Percentiles rank a stretch among this genome's conserved stretches.
Evolutionary conservation across 2,888 invertebrate genomes (phyloP).

Genomic region (Ernsta delagoae): DNA sequence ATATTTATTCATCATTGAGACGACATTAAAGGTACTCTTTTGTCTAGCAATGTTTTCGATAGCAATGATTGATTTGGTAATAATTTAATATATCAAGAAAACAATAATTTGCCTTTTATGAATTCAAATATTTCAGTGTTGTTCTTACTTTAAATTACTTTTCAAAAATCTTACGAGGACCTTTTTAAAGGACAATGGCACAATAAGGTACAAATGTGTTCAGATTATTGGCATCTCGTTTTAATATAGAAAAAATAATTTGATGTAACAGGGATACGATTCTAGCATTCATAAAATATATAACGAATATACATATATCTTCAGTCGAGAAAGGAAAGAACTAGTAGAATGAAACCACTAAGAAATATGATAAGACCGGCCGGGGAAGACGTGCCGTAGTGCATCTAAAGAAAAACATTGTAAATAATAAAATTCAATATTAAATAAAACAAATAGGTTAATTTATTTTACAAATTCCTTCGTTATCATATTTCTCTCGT

Average conservation of each 20-base stretch:
- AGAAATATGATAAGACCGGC: conserved; percentile 68
- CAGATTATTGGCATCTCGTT: conserved; percentile 74
- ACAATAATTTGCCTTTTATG: conserved; percentile 1
- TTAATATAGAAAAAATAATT: conserved; percentile 80
- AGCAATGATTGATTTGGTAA: neutral
- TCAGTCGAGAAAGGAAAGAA: conserved; percentile 53
- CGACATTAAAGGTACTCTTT: neutral
- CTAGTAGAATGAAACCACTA: conserved; percentile 53
- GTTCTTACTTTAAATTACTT: conserved; percentile 37
- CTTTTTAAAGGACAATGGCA: conserved; percentile 66
- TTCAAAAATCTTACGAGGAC: conserved; percentile 52
- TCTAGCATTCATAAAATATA: conserved; percentile 68
- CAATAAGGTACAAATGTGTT: conserved; percentile 79
- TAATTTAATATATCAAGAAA: neutral
- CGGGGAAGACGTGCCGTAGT: conserved; percentile 51
- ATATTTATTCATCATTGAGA: too few relatives aligned
- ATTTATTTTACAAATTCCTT: conserved; percentile 84
- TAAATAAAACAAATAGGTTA: conserved; percentile 84
- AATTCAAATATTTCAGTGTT: neutral
- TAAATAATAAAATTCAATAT: conserved; percentile 61
- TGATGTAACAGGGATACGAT: conserved; percentile 75
- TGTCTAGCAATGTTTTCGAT: too few relatives aligned
- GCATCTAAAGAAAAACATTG: conserved; percentile 45
- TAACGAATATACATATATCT: conserved; percentile 71
- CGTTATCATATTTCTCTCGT: conserved; percentile 85